phyloP scores from a whole-genome alignment of 2,888 invertebrate species.

The Embidobia sp. region DNA sequence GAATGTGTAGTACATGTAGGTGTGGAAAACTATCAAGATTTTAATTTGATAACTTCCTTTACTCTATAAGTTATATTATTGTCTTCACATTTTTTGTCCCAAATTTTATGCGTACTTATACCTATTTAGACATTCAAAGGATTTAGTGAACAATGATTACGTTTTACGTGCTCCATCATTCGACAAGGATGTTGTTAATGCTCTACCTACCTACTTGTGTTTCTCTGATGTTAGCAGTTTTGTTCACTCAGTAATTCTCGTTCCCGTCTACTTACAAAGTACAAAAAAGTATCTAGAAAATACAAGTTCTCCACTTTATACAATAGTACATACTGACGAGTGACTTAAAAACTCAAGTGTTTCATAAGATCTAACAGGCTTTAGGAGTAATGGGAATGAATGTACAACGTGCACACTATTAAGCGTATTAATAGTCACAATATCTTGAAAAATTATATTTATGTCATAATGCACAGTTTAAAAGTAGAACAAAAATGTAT shows the following conservation, averaged over 20 bases:
- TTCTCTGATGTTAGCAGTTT: conserved; percentile 63
- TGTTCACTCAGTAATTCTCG: conserved; percentile 62
- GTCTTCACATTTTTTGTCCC: conserved; percentile 62
- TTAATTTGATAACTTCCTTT: conserved; percentile 29
- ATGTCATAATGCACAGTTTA: too few species aligned
- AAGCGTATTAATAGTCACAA: conserved; percentile 14
- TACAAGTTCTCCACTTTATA: conserved; percentile 58
- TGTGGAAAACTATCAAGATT: background rate
- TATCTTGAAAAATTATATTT: background rate
- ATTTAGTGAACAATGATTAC: conserved; percentile 72
- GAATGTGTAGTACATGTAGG: background rate
- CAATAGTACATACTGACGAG: conserved; percentile 54
- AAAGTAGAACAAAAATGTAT: background rate
- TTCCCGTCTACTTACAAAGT: conserved; percentile 56
- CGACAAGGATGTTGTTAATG: conserved; percentile 69
- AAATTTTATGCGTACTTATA: conserved; percentile 53
- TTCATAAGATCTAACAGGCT: conserved; percentile 53
- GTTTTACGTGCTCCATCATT: conserved; percentile 76
- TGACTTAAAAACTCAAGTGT: conserved; percentile 54
- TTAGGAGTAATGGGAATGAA: conserved; percentile 45
- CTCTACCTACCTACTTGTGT: conserved; percentile 56
- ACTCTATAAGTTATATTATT: conserved; percentile 14
- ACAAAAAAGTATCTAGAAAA: conserved; percentile 60
- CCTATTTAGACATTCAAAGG: conserved; percentile 70
- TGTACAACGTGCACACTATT: conserved; percentile 16